Evolutionary conservation across 1,140 invertebrate species (phyloP), one percentile per base, ranked within the genome.

Genomic region (Meloidogyne chitwoodi): DNA sequence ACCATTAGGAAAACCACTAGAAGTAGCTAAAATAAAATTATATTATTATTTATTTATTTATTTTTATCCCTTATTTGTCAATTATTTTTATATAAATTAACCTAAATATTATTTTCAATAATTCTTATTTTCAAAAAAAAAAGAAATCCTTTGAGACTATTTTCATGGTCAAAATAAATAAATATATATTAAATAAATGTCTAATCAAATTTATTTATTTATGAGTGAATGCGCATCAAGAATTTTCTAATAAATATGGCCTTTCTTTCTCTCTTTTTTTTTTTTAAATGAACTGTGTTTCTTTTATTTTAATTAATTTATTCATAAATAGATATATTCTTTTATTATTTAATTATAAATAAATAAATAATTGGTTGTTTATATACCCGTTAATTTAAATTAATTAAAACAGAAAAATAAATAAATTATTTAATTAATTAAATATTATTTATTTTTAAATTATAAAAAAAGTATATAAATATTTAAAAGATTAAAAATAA

Each of bases 221-320:
- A 56, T 56, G n/a, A 56, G 12, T 56, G 48, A 56, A 56, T 56
- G 48, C 12, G 12, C 48, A 56, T 56, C 5, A n/a, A 6, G 48
- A 56, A 56, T 56, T n/a, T 48, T 14, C 44, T 16, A 19, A n/a
- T n/a, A n/a, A n/a, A n/a, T n/a, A n/a, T n/a, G n/a, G n/a, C n/a
- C n/a, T n/a, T n/a, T n/a, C n/a, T n/a, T n/a, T n/a, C n/a, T n/a
- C n/a, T 41, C 5, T 0, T 6, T 67, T 19, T 22, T 67, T 66
- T 66, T 12, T 2, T 64, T 26, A 67, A 67, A 67, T 29, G 67
- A 48, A 41, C 65, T 22, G 29, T 68, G 34, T 68, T 38, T 19
- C 29, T 68, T 68, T 68, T n/a, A 24, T 38, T 68, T 67, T 16
- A n/a, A 31, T 67, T 38, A 67, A 68, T 68, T 68, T 48, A 56